Evolutionary conservation across 2,888 invertebrate species (phyloP).

Genomic region (Dynastes tityus): DNA sequence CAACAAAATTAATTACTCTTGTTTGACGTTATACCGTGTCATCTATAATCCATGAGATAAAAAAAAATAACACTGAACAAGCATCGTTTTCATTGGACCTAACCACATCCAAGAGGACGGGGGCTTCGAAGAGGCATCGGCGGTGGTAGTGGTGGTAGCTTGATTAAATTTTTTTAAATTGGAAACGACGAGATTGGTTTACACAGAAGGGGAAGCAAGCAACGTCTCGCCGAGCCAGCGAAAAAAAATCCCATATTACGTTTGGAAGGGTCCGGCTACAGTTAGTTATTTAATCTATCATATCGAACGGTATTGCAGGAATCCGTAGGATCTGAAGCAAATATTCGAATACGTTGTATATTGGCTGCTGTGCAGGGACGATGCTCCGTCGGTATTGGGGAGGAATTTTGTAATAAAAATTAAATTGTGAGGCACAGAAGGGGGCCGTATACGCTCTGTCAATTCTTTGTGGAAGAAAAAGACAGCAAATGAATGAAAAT

Average conservation of each 20-base stretch:
- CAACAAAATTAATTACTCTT: background rate
- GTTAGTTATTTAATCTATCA: background rate
- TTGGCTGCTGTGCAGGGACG: background rate
- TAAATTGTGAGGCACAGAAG: background rate
- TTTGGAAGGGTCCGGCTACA: background rate
- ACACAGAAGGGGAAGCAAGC: too few relatives aligned
- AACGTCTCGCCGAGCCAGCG: too few relatives aligned
- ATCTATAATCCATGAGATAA: too few relatives aligned
- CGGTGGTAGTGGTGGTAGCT: background rate
- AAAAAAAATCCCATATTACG: too few relatives aligned
- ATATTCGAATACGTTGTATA: background rate
- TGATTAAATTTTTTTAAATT: constrained; percentile 13
- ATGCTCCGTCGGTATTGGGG: background rate
- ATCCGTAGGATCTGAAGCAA: background rate
- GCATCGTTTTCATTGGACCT: too few relatives aligned
- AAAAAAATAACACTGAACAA: too few relatives aligned
- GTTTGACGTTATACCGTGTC: too few relatives aligned
- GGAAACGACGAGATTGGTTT: background rate
- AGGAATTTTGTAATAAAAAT: background rate
- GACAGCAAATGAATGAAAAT: too few relatives aligned
- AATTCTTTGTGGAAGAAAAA: too few relatives aligned
- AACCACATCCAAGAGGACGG: too few relatives aligned
- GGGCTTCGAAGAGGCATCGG: too few relatives aligned
- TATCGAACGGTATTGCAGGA: background rate
- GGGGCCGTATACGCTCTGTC: too few relatives aligned